These are phyloP conservation scores for Anguilla obscura DNA, from an alignment of 2,797 vertebrate genomes.

Conservation along the genomic window DNA sequence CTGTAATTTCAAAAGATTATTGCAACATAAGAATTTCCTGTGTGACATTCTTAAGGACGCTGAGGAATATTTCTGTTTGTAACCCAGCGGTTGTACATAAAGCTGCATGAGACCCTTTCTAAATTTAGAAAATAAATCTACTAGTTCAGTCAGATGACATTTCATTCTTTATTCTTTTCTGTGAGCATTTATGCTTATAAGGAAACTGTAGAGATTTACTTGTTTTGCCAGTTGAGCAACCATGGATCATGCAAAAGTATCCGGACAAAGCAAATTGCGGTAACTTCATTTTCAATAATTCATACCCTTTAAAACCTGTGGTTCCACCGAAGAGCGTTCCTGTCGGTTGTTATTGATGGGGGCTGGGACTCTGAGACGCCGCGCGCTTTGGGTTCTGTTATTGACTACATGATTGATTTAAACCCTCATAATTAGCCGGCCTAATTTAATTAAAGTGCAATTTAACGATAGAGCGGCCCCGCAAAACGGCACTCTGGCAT, in stretches of 20 bases:
- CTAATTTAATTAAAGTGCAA: conserved; percentile 81
- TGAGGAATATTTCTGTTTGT: not conserved
- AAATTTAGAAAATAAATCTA: not conserved
- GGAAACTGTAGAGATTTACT: conserved; percentile 4
- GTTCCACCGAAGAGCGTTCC: conserved; percentile 52
- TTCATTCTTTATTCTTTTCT: not conserved
- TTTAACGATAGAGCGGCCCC: conserved; percentile 75
- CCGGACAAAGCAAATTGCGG: conserved; percentile 59
- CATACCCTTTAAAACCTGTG: conserved; percentile 65
- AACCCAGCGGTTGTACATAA: not conserved
- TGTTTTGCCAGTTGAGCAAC: conserved; percentile 34
- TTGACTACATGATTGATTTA: conserved; percentile 81
- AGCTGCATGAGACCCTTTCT: not conserved
- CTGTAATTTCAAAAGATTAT: not conserved
- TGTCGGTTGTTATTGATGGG: conserved; percentile 72
- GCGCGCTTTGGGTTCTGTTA: conserved; percentile 68
- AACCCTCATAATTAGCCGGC: conserved; percentile 76
- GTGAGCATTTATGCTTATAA: not conserved
- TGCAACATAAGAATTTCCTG: not conserved
- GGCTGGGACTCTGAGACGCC: conserved; percentile 55
- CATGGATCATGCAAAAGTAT: conserved; percentile 50
- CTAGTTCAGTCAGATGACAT: not conserved
- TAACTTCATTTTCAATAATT: conserved; percentile 72
- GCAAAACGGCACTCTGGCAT: conserved; percentile 71
- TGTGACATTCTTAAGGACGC: not conserved